Conservation (phyloP, 2,113 vertebrate genomes). For the Arothron firmamentum region DNA sequence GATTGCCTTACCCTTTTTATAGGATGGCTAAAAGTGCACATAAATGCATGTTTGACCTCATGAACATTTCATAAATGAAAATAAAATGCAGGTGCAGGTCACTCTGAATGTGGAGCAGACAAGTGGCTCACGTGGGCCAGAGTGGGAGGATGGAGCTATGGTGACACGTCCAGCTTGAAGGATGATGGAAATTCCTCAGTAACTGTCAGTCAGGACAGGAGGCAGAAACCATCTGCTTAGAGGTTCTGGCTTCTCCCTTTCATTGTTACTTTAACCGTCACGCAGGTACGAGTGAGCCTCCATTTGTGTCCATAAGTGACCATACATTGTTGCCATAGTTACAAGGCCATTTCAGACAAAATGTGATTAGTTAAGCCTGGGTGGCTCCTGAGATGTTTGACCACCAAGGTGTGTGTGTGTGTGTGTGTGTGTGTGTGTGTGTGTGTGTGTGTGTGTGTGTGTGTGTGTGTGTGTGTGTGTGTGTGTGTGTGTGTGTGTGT, state of each 20-base stretch:
- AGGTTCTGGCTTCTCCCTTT: background rate
- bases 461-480: too few relatives aligned
- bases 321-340: conserved; percentile 50
- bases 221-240: background rate
- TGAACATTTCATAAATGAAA: conserved; percentile 31
- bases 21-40: background rate
- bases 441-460: too few relatives aligned
- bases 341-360: conserved; percentile 27
- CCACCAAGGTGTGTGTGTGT: too few relatives aligned
- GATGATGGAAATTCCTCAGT: conserved; percentile 29
- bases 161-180: conserved; percentile 21
- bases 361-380: conserved; percentile 24
- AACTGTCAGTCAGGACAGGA: conserved; percentile 30
- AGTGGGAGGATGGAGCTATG: conserved; percentile 36
- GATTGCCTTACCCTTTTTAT: background rate
- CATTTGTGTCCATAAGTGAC: conserved; percentile 13
- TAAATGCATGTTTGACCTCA: conserved; percentile 4
- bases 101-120: conserved; percentile 8
- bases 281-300: conserved; percentile 1
- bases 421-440: background rate
- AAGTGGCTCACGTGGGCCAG: conserved; percentile 15
- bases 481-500: too few relatives aligned
- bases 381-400: background rate
- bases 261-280: conserved; percentile 5
- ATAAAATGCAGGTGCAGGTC: conserved; percentile 13